phyloP scores from a whole-genome alignment of 2,797 vertebrate species.

The Acanthopagrus latus region DNA sequence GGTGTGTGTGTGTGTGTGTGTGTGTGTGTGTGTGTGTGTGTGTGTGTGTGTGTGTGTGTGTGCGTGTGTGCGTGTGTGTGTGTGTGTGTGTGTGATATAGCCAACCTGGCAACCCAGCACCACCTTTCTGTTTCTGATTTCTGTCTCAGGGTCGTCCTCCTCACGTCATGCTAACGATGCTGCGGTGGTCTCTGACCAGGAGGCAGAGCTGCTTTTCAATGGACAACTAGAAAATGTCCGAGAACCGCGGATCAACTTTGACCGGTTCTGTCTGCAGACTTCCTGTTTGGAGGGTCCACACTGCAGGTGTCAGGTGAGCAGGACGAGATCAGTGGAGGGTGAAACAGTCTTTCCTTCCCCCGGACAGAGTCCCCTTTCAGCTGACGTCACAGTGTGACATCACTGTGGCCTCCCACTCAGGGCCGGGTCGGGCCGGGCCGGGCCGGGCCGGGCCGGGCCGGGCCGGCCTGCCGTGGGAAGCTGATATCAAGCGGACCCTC shows the following conservation, averaged over 20 bases:
- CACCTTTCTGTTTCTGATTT: background rate
- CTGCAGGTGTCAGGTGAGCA: constrained; percentile 38
- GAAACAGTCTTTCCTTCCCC: constrained; percentile 10
- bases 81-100: background rate
- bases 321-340: constrained; percentile 4
- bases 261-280: too few relatives aligned
- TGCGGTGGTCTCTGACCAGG: too few relatives aligned
- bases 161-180: too few relatives aligned
- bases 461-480: background rate
- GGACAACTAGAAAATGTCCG: too few relatives aligned
- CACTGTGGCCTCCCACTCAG: constrained; percentile 4
- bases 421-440: background rate
- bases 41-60: background rate
- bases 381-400: constrained; percentile 48
- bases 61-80: background rate
- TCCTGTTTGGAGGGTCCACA: background rate
- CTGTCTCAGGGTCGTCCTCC: background rate
- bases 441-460: background rate
- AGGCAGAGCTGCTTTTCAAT: too few relatives aligned
- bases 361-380: constrained; percentile 34
- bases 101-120: constrained; percentile 38
- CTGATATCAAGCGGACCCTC: constrained; percentile 16
- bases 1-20: constrained; percentile 4
- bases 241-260: too few relatives aligned
- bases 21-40: constrained; percentile 1